Conservation (phyloP, 2,888 invertebrate species). For the Napeogenes inachia region DNA sequence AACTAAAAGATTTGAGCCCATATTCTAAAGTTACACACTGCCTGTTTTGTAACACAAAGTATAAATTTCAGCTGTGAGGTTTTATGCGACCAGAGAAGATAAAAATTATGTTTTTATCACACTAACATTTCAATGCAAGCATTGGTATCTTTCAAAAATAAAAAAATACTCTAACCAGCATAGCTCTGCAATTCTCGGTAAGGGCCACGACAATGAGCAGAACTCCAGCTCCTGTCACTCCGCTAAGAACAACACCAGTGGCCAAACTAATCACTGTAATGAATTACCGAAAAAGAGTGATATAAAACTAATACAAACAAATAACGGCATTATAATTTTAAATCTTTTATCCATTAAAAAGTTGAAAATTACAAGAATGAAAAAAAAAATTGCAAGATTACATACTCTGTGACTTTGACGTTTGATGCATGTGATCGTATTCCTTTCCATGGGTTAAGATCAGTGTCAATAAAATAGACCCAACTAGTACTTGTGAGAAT, state of each 20-base stretch:
- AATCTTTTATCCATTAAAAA: background rate
- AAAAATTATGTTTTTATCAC: too few species aligned
- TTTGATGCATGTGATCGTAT: constrained; percentile 64
- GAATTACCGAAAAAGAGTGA: constrained; percentile 1
- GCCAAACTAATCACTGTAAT: constrained; percentile 54
- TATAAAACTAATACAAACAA: background rate
- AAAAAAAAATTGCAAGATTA: constrained; percentile 6
- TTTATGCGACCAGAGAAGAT: background rate
- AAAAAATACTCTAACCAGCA: constrained; percentile 49
- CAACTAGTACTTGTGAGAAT: constrained; percentile 60
- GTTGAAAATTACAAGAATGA: background rate
- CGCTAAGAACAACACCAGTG: constrained; percentile 58
- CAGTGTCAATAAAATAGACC: constrained; percentile 57
- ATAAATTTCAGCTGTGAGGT: too few species aligned
- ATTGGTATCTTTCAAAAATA: background rate
- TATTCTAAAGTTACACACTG: too few species aligned
- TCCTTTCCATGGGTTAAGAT: constrained; percentile 55
- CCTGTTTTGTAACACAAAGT: too few species aligned
- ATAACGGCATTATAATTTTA: too few species aligned
- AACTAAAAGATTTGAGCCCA: too few species aligned
- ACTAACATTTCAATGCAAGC: too few species aligned
- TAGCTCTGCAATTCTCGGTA: constrained; percentile 68
- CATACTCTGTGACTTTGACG: constrained; percentile 52
- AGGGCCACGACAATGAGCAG: constrained; percentile 63
- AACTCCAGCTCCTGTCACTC: constrained; percentile 59